phyloP scores from a whole-genome alignment of 2,888 invertebrate species.

The Dryomyza anilis region DNA sequence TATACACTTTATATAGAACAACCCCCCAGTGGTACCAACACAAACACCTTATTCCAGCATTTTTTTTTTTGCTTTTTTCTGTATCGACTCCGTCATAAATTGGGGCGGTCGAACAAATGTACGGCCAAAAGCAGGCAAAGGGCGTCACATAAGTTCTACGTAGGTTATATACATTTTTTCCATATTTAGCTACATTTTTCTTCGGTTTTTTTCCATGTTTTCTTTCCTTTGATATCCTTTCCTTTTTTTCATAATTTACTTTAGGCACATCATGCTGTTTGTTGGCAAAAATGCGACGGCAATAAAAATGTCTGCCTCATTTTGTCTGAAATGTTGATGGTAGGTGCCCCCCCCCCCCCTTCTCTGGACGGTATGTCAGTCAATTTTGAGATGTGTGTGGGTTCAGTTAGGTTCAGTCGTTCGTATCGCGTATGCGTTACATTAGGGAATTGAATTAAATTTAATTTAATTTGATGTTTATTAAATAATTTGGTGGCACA shows the following conservation, averaged over 20 bases:
- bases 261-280: neutral
- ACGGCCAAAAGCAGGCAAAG: too few relatives aligned
- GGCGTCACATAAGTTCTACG: constrained; percentile 35
- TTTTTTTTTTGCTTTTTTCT: constrained; percentile 19
- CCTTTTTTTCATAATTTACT: neutral
- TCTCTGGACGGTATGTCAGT: neutral
- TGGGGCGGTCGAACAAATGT: constrained; percentile 14
- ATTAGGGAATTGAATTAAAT: constrained; percentile 36
- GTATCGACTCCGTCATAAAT: constrained; percentile 27
- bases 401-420: neutral
- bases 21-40: constrained; percentile 24
- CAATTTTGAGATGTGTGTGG: constrained; percentile 1
- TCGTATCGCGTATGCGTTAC: neutral
- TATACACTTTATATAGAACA: constrained; percentile 1
- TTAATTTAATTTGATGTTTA: constrained; percentile 39
- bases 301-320: constrained; percentile 1
- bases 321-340: neutral
- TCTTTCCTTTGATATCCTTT: constrained; percentile 8
- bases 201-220: neutral
- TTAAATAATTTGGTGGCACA: constrained; percentile 33
- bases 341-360: neutral
- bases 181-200: constrained; percentile 11
- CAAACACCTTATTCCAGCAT: constrained; percentile 2
- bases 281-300: neutral
- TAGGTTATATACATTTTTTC: neutral